Evolutionary conservation across 2,113 vertebrate species (phyloP), one percentile per base, ranked within the genome.

Genomic region (Atlantisia rogersi): DNA sequence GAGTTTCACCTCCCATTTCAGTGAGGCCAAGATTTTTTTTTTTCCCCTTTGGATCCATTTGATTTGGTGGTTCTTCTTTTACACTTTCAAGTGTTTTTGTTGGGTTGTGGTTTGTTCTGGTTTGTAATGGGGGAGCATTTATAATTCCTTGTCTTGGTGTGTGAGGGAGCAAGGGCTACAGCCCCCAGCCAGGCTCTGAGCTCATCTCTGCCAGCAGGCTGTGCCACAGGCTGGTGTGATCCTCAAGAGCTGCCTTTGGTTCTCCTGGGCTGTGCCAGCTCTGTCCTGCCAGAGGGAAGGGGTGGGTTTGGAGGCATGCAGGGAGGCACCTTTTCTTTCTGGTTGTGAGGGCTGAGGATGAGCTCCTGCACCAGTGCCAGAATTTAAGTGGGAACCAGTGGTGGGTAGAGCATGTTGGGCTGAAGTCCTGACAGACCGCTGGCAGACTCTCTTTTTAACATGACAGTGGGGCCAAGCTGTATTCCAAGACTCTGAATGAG

Each of bases 401-500:
- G 1, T 6, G 20, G 37, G 46, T 37, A 40, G 19, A 46, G 52
- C n/a, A 8, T 62, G 20, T 63, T 63, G 55, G 40, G 52, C 28
- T 91, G 91, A 64, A 94, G 55, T 71, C 29, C 46, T 86, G 76
- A 68, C 68, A 55, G 42, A 32, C 29, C 3, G 0, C 40, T 76
- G 53, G 10, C 63, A 79, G 58, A 17, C 40, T 90, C 67, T 64
- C 10, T 12, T 21, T 85, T 58, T 64, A 77, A 46, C 25, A 25
- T 52, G 7, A 1, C 3, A 5, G 22, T 68, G 73, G 50, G 69
- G 17, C 79, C 9, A 24, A 79, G 56, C 52, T 86, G 37, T 37
- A 29, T 0, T 0, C 64, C 29, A 12, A 80, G 31, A 55, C 35
- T 3, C 2, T 4, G 8, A 40, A 32, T 20, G 7, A 85, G 32